A percentile compares a stretch with the other conserved stretches of the same genome.
Conservation (phyloP, 2,113 vertebrate genomes). For the Oryzias javanicus region DNA sequence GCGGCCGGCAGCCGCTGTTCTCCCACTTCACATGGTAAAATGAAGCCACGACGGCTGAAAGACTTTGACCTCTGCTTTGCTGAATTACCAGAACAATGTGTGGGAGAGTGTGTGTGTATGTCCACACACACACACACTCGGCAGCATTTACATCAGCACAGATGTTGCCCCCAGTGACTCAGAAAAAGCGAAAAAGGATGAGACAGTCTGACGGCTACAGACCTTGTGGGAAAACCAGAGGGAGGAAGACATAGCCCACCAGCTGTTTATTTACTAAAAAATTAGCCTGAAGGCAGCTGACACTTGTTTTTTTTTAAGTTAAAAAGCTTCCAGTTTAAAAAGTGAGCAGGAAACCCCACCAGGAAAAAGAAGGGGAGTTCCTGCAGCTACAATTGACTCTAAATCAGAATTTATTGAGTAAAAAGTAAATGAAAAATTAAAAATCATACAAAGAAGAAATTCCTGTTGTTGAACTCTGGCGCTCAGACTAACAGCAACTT, state of each 20-base stretch:
- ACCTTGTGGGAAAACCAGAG: conserved; percentile 57
- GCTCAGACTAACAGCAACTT: too few species aligned
- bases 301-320: not conserved
- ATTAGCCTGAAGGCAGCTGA: conserved; percentile 5
- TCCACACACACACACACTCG: conserved; percentile 12
- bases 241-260: conserved; percentile 41
- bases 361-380: not conserved
- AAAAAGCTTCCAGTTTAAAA: not conserved
- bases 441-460: too few species aligned
- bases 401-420: too few species aligned
- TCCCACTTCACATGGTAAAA: conserved; percentile 39
- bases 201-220: conserved; percentile 46
- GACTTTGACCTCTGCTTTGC: conserved; percentile 24
- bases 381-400: not conserved
- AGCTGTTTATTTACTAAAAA: conserved; percentile 27
- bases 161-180: conserved; percentile 62
- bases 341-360: not conserved
- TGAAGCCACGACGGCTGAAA: conserved; percentile 15
- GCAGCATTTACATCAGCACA: conserved; percentile 33
- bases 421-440: too few species aligned
- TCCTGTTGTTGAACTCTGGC: too few species aligned
- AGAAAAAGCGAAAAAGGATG: conserved; percentile 43
- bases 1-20: conserved; percentile 24
- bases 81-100: conserved; percentile 10
- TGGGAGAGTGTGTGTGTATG: conserved; percentile 10